Conservation (phyloP, 2,113 vertebrate species). For the Channa maculata region DNA sequence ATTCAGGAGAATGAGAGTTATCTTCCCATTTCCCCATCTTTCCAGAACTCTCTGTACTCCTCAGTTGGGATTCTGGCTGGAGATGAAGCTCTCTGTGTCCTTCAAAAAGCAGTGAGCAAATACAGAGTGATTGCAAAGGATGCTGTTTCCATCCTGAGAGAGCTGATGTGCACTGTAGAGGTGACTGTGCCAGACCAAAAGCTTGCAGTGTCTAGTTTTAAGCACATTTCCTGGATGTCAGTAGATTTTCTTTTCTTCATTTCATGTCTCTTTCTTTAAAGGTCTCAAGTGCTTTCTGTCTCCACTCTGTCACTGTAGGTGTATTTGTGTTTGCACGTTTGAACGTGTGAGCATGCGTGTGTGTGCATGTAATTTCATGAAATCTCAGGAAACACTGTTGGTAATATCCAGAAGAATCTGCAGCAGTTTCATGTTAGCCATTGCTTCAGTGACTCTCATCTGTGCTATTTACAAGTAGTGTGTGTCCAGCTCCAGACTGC, state of each 20-base stretch:
- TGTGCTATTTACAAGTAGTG: conserved; percentile 82
- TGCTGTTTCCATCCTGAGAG: conserved; percentile 72
- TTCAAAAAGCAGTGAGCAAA: conserved; percentile 63
- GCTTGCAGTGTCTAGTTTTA: conserved; percentile 66
- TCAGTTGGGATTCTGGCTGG: conserved; percentile 50
- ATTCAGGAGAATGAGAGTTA: conserved; percentile 51
- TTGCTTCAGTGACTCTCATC: conserved; percentile 72
- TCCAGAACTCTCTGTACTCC: conserved; percentile 52
- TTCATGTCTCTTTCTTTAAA: conserved; percentile 37
- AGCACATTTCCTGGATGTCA: conserved; percentile 57
- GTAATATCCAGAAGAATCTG: conserved; percentile 70
- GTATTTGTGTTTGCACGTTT: conserved; percentile 63
- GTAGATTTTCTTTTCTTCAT: conserved; percentile 28
- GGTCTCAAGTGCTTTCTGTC: conserved; percentile 60
- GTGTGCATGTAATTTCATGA: conserved; percentile 66
- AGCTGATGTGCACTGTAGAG: conserved; percentile 57
- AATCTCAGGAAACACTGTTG: conserved; percentile 73
- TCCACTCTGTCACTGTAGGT: conserved; percentile 51
- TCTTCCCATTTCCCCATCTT: conserved; percentile 47
- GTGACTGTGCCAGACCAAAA: conserved; percentile 63
- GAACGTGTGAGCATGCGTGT: conserved; percentile 62
- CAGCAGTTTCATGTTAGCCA: conserved; percentile 76
- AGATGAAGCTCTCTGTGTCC: conserved; percentile 57
- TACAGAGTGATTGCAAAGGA: conserved; percentile 62
- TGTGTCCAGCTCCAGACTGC: conserved; percentile 72